Percentiles rank a stretch among this genome's conserved stretches.
Evolutionary conservation across 2,797 vertebrate species (phyloP).

Genomic region (Phalanger gymnotis): DNA sequence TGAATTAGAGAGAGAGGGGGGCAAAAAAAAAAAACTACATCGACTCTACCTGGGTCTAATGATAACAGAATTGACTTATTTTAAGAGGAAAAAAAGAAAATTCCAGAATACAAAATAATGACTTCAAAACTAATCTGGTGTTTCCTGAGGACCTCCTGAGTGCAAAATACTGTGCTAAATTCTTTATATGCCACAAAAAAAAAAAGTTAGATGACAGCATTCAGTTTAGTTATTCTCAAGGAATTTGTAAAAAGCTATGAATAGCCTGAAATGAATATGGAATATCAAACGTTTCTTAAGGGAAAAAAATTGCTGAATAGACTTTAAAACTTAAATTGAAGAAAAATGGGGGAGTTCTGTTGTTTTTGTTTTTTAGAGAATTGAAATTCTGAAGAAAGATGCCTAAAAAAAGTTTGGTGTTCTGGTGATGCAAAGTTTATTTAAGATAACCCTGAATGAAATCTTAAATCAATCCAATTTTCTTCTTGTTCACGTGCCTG

Average conservation of each 20-base stretch:
- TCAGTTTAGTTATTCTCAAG: background rate
- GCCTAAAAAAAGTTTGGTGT: conserved; percentile 16
- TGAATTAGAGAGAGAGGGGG: background rate
- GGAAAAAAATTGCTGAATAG: conserved; percentile 31
- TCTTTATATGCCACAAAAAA: background rate
- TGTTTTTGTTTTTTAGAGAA: conserved; percentile 54
- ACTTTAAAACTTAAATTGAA: conserved; percentile 51
- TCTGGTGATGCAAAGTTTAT: conserved; percentile 54
- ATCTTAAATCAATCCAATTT: conserved; percentile 29
- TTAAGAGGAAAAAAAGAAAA: conserved; percentile 43
- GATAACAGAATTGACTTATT: conserved; percentile 38
- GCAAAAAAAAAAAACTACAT: background rate
- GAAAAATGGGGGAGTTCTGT: background rate
- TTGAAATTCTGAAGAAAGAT: conserved; percentile 47
- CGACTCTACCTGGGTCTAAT: background rate
- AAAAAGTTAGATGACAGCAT: background rate
- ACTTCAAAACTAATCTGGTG: background rate
- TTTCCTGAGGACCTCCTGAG: background rate
- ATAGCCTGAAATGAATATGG: conserved; percentile 48
- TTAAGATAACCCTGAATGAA: conserved; percentile 53
- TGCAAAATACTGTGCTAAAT: background rate
- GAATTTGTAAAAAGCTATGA: background rate
- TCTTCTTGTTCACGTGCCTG: conserved; percentile 19
- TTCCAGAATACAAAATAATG: conserved; percentile 51
- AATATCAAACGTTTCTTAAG: conserved; percentile 45